Conservation (phyloP, 2,888 invertebrate genomes). For the Anagyrus pseudococci region DNA sequence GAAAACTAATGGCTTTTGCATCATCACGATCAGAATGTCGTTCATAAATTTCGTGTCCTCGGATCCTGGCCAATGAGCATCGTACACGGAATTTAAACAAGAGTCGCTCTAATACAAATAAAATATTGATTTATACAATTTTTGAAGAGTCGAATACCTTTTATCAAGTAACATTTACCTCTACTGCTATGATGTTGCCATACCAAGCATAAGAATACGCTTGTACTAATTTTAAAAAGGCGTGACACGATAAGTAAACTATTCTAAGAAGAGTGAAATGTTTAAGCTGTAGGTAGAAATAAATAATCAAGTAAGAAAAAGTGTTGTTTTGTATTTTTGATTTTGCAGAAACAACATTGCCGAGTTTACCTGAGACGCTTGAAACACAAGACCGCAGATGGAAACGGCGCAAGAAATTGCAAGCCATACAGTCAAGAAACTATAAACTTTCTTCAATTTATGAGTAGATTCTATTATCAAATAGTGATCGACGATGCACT, state of each 20-base stretch:
- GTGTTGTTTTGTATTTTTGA: too few relatives aligned
- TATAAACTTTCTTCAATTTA: constrained; percentile 43
- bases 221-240: constrained; percentile 41
- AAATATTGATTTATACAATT: not conserved
- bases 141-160: not conserved
- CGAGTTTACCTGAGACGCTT: constrained; percentile 34
- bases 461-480: constrained; percentile 37
- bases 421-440: constrained; percentile 44
- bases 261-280: constrained; percentile 5
- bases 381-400: constrained; percentile 46
- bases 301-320: too few relatives aligned
- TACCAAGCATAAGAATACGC: constrained; percentile 46
- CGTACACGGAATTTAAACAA: constrained; percentile 44
- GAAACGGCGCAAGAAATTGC: constrained; percentile 43
- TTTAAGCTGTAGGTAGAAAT: constrained; percentile 11
- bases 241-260: constrained; percentile 10
- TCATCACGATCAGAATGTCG: constrained; percentile 41
- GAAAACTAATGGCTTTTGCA: constrained; percentile 45
- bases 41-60: constrained; percentile 37
- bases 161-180: constrained; percentile 37
- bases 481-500: constrained; percentile 38
- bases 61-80: constrained; percentile 42
- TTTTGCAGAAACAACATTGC: not conserved
- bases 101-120: constrained; percentile 45
- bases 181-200: constrained; percentile 39